A percentile compares a stretch with the other conserved stretches of the same genome.
These are phyloP conservation scores for Vidua chalybeata DNA, from an alignment of 2,113 vertebrate genomes.

Conservation along the genomic window DNA sequence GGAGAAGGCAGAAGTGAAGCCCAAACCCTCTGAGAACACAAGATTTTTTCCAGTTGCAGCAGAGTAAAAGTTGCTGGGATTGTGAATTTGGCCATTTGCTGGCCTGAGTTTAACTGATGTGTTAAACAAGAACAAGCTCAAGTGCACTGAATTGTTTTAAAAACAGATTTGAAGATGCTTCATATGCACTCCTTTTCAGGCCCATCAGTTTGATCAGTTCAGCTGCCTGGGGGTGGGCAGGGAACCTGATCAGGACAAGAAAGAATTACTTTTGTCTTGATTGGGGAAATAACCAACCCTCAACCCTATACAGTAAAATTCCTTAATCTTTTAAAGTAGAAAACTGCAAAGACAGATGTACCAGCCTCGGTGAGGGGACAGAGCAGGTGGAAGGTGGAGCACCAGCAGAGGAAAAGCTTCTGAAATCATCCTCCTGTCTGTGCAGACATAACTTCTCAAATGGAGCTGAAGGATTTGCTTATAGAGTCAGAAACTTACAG, in stretches of 20 bases:
- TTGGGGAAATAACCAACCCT: not conserved
- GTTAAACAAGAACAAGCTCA: not conserved
- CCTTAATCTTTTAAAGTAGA: not conserved
- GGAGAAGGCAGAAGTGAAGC: not conserved
- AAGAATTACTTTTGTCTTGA: not conserved
- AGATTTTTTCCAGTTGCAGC: not conserved
- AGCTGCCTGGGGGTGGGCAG: not conserved
- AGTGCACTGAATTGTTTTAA: not conserved
- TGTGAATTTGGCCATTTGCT: not conserved
- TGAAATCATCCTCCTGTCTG: not conserved
- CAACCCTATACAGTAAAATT: not conserved
- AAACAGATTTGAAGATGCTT: not conserved
- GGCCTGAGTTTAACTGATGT: not conserved
- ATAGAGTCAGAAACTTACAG: not conserved
- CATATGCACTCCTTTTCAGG: not conserved
- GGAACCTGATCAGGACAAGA: not conserved
- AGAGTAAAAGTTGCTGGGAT: not conserved
- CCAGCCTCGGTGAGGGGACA: not conserved
- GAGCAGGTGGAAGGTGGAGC: not conserved
- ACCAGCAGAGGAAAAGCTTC: not conserved
- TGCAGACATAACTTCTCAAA: not conserved
- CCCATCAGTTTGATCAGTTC: not conserved
- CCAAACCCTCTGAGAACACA: not conserved
- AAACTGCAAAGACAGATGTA: not conserved
- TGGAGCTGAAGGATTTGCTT: not conserved